Evolutionary conservation across 2,797 vertebrate genomes (phyloP).

Genomic region (Psittacula derbiana): DNA sequence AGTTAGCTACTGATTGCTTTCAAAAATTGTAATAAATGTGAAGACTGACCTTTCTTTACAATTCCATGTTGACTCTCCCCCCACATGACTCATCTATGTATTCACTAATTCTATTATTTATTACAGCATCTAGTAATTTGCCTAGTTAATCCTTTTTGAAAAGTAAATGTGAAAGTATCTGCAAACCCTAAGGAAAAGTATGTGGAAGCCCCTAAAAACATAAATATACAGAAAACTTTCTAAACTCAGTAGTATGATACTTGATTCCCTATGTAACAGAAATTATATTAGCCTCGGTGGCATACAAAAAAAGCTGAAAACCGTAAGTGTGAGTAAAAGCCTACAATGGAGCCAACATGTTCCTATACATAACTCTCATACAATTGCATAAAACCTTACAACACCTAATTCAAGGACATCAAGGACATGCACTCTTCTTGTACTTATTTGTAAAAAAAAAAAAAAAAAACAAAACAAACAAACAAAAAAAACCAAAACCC

Average conservation of each 20-base stretch:
- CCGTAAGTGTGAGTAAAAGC: not conserved
- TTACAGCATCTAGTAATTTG: not conserved
- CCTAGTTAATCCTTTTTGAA: not conserved
- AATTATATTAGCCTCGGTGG: not conserved
- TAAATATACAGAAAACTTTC: not conserved
- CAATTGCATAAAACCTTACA: not conserved
- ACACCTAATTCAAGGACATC: not conserved
- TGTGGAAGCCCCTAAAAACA: not conserved
- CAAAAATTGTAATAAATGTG: not conserved
- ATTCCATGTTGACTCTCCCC: not conserved
- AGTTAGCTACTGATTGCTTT: not conserved
- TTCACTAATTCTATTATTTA: not conserved
- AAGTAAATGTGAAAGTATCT: not conserved
- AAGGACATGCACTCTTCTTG: not conserved
- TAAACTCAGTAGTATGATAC: not conserved
- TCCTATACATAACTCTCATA: not conserved
- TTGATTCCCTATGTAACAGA: not conserved
- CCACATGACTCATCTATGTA: not conserved
- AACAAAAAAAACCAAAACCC: not conserved
- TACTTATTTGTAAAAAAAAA: not conserved
- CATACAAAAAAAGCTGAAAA: not conserved
- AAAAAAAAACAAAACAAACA: not conserved
- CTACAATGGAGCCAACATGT: not conserved
- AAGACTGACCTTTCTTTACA: not conserved
- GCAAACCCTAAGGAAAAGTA: not conserved